Evolutionary conservation across 30 jellyfish, hydroid and myxozoan species (phyloP).

Genomic region (Aurelia sp.): DNA sequence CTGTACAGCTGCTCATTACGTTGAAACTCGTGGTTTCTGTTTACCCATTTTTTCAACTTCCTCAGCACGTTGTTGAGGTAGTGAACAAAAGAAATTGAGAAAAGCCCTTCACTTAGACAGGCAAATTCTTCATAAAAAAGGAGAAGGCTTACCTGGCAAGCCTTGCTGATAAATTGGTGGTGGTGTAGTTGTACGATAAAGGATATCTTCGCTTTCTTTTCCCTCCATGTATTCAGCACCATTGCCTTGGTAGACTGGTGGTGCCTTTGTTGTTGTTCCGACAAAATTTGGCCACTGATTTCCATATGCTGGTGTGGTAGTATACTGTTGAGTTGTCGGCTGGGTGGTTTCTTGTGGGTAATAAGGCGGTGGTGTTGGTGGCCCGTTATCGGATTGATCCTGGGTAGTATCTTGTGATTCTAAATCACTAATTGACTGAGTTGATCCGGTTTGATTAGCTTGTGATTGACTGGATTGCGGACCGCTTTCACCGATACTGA

Average conservation of each 20-base stretch:
- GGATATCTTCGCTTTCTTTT: conserved; percentile 23
- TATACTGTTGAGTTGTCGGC: conserved; percentile 5
- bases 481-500: background rate
- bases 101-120: no score
- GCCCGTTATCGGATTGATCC: background rate
- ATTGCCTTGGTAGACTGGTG: conserved; percentile 21
- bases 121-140: no score
- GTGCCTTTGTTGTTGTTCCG: conserved; percentile 9
- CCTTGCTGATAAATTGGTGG: conserved; percentile 30
- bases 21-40: no score
- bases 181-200: conserved; percentile 36
- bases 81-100: no score
- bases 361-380: conserved; percentile 49
- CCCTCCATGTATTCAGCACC: conserved; percentile 53
- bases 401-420: background rate
- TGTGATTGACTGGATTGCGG: conserved; percentile 1
- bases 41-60: no score
- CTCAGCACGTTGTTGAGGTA: no score
- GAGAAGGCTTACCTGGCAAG: background rate
- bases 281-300: conserved; percentile 12
- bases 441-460: conserved; percentile 27
- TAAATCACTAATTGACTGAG: background rate
- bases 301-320: conserved; percentile 9
- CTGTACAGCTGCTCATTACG: no score
- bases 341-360: conserved; percentile 47